phyloP scores from a whole-genome alignment of 2,797 vertebrate genomes.

The Eremophila alpestris region DNA sequence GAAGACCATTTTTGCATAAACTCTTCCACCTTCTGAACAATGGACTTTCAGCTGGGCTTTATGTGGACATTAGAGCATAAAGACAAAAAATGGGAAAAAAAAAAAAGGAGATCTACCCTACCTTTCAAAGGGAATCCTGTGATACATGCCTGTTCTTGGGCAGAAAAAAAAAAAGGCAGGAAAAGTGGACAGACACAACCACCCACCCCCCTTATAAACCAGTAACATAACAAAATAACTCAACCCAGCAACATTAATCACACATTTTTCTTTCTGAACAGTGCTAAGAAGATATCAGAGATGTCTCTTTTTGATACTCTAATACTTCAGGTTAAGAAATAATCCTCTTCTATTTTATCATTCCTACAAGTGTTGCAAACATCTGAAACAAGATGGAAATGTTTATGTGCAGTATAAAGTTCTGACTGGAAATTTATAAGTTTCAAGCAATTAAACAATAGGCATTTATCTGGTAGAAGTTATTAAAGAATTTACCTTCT shows the following conservation, averaged over 20 bases:
- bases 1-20: background rate
- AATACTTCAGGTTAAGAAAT: background rate
- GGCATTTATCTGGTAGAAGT: background rate
- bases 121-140: background rate
- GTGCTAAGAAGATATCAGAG: background rate
- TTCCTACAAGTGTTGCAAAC: background rate
- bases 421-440: background rate
- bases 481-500: background rate
- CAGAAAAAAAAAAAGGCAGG: too few species aligned
- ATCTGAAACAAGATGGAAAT: background rate
- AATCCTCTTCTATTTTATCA: background rate
- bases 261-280: background rate
- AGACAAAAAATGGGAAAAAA: too few species aligned
- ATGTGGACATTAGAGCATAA: background rate
- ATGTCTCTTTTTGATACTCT: background rate
- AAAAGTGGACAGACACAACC: background rate
- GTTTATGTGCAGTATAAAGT: background rate
- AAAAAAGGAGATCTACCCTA: background rate
- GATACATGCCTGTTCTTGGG: background rate
- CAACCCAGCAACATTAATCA: background rate
- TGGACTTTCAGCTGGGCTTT: background rate
- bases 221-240: background rate
- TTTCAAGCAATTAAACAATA: background rate
- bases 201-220: accelerated
- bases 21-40: background rate